These are phyloP conservation scores for Hypselothyrea guttata DNA, from an alignment of 2,888 invertebrate genomes.

Conservation along the genomic window DNA sequence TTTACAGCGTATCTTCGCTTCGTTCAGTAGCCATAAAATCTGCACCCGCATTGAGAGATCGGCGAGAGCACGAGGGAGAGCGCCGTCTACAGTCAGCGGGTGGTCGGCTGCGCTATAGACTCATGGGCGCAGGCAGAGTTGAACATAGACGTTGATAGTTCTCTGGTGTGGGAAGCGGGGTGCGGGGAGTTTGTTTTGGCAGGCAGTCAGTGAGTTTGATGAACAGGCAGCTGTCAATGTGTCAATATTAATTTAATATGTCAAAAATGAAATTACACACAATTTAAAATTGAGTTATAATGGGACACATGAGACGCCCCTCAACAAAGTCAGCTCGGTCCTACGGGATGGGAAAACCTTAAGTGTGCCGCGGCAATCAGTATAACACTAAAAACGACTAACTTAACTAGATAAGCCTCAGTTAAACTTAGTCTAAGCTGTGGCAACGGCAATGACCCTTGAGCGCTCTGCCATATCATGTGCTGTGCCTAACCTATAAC, in stretches of 20 bases:
- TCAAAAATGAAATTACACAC: conserved; percentile 66
- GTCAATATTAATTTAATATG: conserved; percentile 77
- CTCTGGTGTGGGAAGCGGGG: conserved; percentile 30
- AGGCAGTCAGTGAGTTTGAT: conserved; percentile 39
- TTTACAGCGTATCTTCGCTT: conserved; percentile 14
- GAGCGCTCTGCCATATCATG: not conserved
- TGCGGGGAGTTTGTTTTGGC: conserved; percentile 53
- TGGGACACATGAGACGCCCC: conserved; percentile 34
- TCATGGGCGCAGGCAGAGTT: conserved; percentile 22
- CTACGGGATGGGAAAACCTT: conserved; percentile 36
- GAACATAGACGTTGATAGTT: conserved; percentile 41
- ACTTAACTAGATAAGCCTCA: conserved; percentile 23
- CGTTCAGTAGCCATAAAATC: not conserved
- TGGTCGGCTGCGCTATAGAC: conserved; percentile 32
- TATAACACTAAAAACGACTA: not conserved
- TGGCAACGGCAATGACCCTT: conserved; percentile 21
- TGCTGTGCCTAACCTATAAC: conserved; percentile 33
- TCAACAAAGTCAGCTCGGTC: not conserved
- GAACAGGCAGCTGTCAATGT: conserved; percentile 70
- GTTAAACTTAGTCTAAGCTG: not conserved
- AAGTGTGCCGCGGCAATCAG: conserved; percentile 37
- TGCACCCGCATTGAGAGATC: conserved; percentile 51
- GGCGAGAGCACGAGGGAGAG: not conserved
- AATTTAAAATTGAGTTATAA: conserved; percentile 69
- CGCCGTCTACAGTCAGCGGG: conserved; percentile 48